Evolutionary conservation across 2,888 invertebrate species (phyloP).

Genomic region (Heteropelma amictum): DNA sequence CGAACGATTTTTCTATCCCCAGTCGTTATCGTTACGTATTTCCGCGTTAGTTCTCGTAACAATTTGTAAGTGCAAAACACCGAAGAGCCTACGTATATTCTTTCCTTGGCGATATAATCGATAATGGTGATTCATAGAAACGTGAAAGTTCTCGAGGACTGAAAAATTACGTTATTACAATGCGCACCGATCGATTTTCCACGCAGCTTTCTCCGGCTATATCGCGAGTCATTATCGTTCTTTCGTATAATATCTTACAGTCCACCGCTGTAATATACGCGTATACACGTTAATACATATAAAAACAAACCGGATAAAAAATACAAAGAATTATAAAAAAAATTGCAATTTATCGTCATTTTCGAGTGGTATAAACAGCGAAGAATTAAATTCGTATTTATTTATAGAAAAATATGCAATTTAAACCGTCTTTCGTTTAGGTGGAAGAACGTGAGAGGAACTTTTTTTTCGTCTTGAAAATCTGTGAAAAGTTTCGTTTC

Average conservation of each 20-base stretch:
- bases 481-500: too few relatives aligned
- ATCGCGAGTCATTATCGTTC: constrained; percentile 30
- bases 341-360: too few relatives aligned
- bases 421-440: too few relatives aligned
- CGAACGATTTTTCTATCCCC: neutral
- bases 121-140: constrained; percentile 6
- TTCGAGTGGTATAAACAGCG: too few relatives aligned
- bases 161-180: constrained; percentile 8
- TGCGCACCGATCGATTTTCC: constrained; percentile 16
- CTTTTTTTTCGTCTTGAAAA: too few relatives aligned
- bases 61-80: neutral
- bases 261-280: constrained; percentile 3
- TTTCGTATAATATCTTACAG: constrained; percentile 45
- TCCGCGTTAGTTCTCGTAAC: neutral
- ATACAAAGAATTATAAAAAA: too few relatives aligned
- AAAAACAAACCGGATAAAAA: neutral
- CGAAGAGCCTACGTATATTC: neutral
- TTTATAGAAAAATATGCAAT: too few relatives aligned
- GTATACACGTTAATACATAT: neutral
- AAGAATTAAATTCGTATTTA: too few relatives aligned
- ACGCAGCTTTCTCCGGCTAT: constrained; percentile 38
- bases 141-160: constrained; percentile 19
- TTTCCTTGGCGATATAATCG: neutral
- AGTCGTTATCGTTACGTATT: too few relatives aligned
- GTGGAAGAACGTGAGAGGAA: too few relatives aligned